These are phyloP conservation scores for Orchestia grillus DNA, from an alignment of 1,140 invertebrate species.

Conservation along the genomic window DNA sequence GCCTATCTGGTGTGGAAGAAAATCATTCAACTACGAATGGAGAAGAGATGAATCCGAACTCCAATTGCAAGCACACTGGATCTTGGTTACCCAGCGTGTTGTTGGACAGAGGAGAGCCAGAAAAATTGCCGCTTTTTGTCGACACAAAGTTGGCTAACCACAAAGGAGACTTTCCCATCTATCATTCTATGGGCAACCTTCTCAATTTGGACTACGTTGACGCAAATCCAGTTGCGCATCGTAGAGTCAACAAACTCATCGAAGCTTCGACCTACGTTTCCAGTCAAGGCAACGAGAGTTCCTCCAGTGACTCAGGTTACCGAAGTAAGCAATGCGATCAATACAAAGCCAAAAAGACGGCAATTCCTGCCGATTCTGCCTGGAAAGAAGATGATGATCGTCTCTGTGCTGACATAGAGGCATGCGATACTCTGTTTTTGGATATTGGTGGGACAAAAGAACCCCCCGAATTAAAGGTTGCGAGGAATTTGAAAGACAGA, in stretches of 20 bases:
- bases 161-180: neutral
- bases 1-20: neutral
- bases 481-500: slow-evolving; percentile 65
- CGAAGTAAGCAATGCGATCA: slow-evolving; percentile 45
- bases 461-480: slow-evolving; percentile 64
- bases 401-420: slow-evolving; percentile 66
- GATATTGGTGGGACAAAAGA: slow-evolving; percentile 65
- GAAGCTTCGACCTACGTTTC: neutral
- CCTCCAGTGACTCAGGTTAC: slow-evolving; percentile 40
- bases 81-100: slow-evolving; percentile 28
- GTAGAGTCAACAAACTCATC: neutral
- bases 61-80: neutral
- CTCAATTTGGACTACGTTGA: slow-evolving; percentile 23
- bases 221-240: neutral
- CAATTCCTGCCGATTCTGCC: neutral
- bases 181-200: slow-evolving; percentile 26
- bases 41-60: neutral
- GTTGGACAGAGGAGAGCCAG: neutral
- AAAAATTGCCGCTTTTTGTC: neutral
- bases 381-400: slow-evolving; percentile 58
- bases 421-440: slow-evolving; percentile 66
- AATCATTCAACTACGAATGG: neutral
- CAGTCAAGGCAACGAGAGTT: slow-evolving; percentile 4
- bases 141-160: neutral
- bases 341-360: slow-evolving; percentile 24